These are phyloP conservation scores for Ochlodes sylvanus DNA, from an alignment of 2,888 invertebrate genomes.

Conservation along the genomic window DNA sequence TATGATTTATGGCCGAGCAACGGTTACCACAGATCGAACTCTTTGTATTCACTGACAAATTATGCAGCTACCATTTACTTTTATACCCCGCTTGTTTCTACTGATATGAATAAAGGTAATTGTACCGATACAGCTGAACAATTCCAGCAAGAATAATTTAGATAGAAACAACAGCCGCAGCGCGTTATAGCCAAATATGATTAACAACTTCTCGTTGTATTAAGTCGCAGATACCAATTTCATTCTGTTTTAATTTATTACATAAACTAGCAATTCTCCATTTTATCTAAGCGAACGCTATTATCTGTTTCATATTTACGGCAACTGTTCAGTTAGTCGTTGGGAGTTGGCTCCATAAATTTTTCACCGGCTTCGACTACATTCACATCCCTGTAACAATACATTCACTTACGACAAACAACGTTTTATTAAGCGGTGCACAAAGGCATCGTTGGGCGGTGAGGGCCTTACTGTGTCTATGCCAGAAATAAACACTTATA, in stretches of 20 bases:
- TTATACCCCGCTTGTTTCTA: conserved; percentile 50
- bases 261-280: conserved; percentile 26
- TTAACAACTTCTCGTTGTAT: conserved; percentile 36
- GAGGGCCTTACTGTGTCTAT: conserved; percentile 51
- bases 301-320: conserved; percentile 47
- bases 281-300: conserved; percentile 26
- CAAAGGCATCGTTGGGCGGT: conserved; percentile 57
- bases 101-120: conserved; percentile 36
- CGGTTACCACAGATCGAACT: conserved; percentile 65
- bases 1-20: conserved; percentile 70
- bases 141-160: conserved; percentile 33
- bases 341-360: conserved; percentile 54
- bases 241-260: conserved; percentile 33
- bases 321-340: conserved; percentile 47
- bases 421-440: conserved; percentile 69
- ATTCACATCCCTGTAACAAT: conserved; percentile 66
- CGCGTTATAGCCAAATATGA: conserved; percentile 37
- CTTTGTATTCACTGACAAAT: conserved; percentile 78
- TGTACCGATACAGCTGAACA: conserved; percentile 29
- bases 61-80: conserved; percentile 70
- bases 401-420: conserved; percentile 70
- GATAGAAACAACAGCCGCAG: conserved; percentile 33
- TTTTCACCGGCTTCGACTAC: conserved; percentile 55
- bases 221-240: conserved; percentile 35
- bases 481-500: conserved; percentile 80